These are phyloP conservation scores for Montipora cactus DNA, from an alignment of 64 coral and sea anemone genomes.

Conservation along the genomic window DNA sequence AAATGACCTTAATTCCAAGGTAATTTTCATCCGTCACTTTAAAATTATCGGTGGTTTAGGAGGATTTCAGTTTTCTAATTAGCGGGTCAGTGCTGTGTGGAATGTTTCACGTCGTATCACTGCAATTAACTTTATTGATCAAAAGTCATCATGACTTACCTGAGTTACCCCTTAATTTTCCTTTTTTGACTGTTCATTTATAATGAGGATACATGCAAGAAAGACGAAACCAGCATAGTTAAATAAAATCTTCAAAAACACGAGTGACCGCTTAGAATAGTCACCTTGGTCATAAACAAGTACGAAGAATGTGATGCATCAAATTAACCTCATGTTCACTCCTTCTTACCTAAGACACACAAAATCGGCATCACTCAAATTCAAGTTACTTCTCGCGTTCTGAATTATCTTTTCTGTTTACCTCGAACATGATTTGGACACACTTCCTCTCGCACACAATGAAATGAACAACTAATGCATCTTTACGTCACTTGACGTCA, in stretches of 20 bases:
- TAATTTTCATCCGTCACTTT: too few species aligned
- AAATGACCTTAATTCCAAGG: too few species aligned
- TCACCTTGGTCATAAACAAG: neutral
- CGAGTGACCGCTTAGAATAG: too few species aligned
- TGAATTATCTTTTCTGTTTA: neutral
- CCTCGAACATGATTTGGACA: neutral
- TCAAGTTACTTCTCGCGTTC: neutral
- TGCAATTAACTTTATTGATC: neutral
- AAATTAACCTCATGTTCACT: neutral
- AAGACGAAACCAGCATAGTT: neutral
- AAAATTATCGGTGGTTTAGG: too few species aligned
- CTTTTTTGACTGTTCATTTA: constrained; percentile 49
- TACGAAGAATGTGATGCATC: neutral
- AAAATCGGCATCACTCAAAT: constrained; percentile 55
- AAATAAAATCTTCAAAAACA: neutral
- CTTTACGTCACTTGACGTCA: constrained; percentile 57
- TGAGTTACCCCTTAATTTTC: constrained; percentile 30
- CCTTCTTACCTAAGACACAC: constrained; percentile 39
- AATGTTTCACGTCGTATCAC: too few species aligned
- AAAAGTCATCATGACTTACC: constrained; percentile 15
- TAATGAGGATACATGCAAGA: neutral
- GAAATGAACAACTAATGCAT: constrained; percentile 16
- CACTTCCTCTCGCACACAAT: neutral
- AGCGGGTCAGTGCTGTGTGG: too few species aligned
- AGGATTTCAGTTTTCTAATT: too few species aligned